Conservation (phyloP, 2,113 vertebrate species). For the Aegotheles bennettii region DNA sequence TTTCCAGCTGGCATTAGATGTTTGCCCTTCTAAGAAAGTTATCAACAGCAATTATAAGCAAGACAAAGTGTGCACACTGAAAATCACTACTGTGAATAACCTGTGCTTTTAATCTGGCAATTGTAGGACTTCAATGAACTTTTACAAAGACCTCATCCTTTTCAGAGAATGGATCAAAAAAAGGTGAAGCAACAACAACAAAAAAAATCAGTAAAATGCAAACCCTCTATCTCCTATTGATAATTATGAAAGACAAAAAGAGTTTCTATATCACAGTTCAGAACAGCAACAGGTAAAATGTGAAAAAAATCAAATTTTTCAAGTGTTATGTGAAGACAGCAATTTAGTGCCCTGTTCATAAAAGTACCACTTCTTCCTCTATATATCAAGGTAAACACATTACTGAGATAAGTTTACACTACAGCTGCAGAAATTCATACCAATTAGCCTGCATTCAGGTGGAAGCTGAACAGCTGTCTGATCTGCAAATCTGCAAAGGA, state of each 20-base stretch:
- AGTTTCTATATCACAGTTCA: neutral
- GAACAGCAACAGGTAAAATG: neutral
- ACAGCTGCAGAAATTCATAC: slow-evolving; percentile 70
- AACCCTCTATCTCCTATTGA: neutral
- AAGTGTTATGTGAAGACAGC: neutral
- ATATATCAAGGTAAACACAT: neutral
- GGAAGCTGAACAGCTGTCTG: slow-evolving; percentile 92
- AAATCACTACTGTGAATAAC: neutral
- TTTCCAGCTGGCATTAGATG: neutral
- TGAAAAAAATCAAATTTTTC: neutral
- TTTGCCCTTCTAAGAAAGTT: neutral
- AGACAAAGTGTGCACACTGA: neutral
- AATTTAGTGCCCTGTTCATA: neutral
- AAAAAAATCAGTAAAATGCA: neutral
- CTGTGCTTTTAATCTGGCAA: neutral
- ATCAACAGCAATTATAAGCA: neutral
- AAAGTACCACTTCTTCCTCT: neutral
- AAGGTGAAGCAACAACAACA: too few relatives aligned
- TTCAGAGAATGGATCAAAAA: neutral
- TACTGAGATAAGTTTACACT: neutral
- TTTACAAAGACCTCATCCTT: neutral
- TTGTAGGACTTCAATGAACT: neutral
- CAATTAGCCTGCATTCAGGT: slow-evolving; percentile 81
- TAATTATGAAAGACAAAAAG: neutral
- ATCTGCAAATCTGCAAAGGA: slow-evolving; percentile 96